Conservation (phyloP, 1,140 invertebrate genomes). For the Rhagoletis pomonella region DNA sequence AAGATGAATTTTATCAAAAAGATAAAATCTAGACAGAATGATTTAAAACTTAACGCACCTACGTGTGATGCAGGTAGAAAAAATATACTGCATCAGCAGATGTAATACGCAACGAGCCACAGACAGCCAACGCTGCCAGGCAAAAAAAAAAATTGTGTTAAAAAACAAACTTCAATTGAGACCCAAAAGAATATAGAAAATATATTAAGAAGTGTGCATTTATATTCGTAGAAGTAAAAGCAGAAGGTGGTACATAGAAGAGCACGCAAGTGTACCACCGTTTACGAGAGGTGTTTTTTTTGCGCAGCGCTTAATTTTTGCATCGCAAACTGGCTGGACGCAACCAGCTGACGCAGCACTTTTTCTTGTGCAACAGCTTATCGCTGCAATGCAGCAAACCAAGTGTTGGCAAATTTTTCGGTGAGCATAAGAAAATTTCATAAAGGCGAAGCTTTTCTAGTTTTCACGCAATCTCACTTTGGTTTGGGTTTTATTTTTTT, state of each 20-base stretch:
- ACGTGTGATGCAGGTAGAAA: no score
- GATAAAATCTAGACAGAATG: no score
- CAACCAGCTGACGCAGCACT: background rate
- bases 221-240: background rate
- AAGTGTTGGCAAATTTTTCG: background rate
- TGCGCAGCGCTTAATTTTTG: no score
- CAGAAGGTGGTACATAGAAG: no score
- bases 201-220: background rate
- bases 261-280: no score
- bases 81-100: background rate
- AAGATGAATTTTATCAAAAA: no score
- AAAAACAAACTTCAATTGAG: background rate
- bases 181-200: background rate
- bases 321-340: background rate
- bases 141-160: background rate
- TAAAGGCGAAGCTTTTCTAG: background rate
- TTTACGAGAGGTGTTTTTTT: no score
- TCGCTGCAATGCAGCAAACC: background rate
- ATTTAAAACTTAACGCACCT: no score
- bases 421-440: background rate
- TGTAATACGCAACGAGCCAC: background rate
- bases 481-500: no score
- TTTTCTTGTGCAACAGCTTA: slow-evolving; percentile 9
- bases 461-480: background rate
- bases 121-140: background rate